phyloP scores from a whole-genome alignment of 2,113 vertebrate species.

The Felis catus region DNA sequence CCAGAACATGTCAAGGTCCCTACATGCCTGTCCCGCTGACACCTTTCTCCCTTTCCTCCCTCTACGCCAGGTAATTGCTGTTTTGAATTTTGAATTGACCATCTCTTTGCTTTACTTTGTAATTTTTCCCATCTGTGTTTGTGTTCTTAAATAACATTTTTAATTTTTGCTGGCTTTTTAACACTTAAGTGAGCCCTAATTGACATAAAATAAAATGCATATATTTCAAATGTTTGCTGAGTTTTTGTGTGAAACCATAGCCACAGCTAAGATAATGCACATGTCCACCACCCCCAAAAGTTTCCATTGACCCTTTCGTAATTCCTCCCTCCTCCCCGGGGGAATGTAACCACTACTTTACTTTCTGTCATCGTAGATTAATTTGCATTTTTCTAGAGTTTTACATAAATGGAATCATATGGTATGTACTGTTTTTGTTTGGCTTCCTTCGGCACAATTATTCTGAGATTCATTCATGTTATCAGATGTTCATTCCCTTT shows the following conservation, averaged over 20 bases:
- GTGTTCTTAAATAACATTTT: background rate
- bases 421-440: background rate
- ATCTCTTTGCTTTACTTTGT: background rate
- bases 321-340: background rate
- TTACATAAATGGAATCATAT: background rate
- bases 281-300: background rate
- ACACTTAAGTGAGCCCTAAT: background rate
- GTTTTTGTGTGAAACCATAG: background rate
- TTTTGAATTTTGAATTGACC: background rate
- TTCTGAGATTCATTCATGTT: background rate
- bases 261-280: background rate
- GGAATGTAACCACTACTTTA: background rate
- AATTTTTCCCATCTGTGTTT: background rate
- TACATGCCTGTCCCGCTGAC: background rate
- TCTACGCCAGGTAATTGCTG: background rate
- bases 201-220: background rate
- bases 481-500: background rate
- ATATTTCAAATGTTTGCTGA: background rate
- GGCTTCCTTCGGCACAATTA: background rate
- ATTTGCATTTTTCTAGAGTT: background rate
- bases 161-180: background rate
- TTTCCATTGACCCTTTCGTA: background rate
- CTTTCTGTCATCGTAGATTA: background rate
- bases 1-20: background rate
- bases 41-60: background rate